These are phyloP conservation scores for Kuschelorhynchus macadamiae DNA, from an alignment of 2,888 invertebrate genomes.

Conservation along the genomic window DNA sequence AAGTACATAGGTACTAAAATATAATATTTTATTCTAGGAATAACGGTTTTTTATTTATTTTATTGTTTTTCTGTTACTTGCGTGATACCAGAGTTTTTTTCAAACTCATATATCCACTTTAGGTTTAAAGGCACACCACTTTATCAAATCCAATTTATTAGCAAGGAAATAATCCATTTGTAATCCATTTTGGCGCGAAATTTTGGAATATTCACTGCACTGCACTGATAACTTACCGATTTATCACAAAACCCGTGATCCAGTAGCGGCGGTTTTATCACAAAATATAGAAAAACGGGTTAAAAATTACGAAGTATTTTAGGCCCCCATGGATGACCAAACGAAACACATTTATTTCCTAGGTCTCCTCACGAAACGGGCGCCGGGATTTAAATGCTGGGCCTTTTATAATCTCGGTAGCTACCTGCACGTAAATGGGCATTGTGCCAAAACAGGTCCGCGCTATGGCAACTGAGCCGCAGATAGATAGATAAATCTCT, in stretches of 20 bases:
- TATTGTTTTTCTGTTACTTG: constrained; percentile 23
- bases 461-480: too few relatives aligned
- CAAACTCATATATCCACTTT: constrained; percentile 19
- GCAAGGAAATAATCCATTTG: constrained; percentile 16
- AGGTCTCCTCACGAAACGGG: constrained; percentile 73
- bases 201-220: constrained; percentile 53
- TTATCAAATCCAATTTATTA: constrained; percentile 19
- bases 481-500: too few relatives aligned
- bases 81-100: constrained; percentile 11
- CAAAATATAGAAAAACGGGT: constrained; percentile 57
- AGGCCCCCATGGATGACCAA: constrained; percentile 65
- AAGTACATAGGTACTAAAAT: too few relatives aligned
- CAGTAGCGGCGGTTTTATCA: constrained; percentile 58
- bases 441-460: constrained; percentile 60
- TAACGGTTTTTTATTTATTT: too few relatives aligned
- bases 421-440: constrained; percentile 69
- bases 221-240: constrained; percentile 64
- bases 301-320: constrained; percentile 57
- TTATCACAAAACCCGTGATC: constrained; percentile 66
- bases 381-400: constrained; percentile 69
- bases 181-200: constrained; percentile 32
- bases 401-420: constrained; percentile 74
- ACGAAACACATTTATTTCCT: constrained; percentile 38
- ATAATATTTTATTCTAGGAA: too few relatives aligned
- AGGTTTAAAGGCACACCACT: constrained; percentile 23